These are phyloP conservation scores for Lasioglossum figueresi DNA, from an alignment of 2,888 invertebrate species.

Conservation along the genomic window DNA sequence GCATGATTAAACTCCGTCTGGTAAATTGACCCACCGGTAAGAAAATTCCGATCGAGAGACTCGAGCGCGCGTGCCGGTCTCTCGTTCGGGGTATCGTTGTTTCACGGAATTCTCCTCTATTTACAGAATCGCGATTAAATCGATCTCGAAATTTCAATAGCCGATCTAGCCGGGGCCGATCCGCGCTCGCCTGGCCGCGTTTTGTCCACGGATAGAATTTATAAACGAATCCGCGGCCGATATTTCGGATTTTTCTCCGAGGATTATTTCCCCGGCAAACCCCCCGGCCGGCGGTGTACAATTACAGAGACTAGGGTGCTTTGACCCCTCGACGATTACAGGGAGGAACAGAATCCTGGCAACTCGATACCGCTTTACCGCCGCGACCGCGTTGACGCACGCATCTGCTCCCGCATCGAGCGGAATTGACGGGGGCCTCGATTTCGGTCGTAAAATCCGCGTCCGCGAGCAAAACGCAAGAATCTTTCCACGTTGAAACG, in stretches of 20 bases:
- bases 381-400: constrained; percentile 16
- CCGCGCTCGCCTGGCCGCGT: background rate
- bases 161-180: background rate
- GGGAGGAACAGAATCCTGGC: constrained; percentile 39
- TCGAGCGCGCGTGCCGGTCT: constrained; percentile 16
- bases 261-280: constrained; percentile 20
- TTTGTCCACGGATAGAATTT: constrained; percentile 12
- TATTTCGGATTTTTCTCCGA: constrained; percentile 43
- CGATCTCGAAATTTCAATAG: constrained; percentile 45
- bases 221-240: constrained; percentile 30
- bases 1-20: constrained; percentile 49
- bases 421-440: background rate
- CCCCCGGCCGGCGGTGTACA: constrained; percentile 8
- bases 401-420: background rate
- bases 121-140: constrained; percentile 45
- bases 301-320: constrained; percentile 40
- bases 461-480: background rate
- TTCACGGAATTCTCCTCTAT: constrained; percentile 28
- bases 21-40: constrained; percentile 38
- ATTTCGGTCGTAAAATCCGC: background rate
- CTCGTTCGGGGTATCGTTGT: constrained; percentile 14
- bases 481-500: constrained; percentile 19
- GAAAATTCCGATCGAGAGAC: constrained; percentile 20
- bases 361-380: constrained; percentile 37
- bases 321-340: constrained; percentile 51